Evolutionary conservation across 2,888 invertebrate genomes (phyloP).

Genomic region (Chymomyza amoena): DNA sequence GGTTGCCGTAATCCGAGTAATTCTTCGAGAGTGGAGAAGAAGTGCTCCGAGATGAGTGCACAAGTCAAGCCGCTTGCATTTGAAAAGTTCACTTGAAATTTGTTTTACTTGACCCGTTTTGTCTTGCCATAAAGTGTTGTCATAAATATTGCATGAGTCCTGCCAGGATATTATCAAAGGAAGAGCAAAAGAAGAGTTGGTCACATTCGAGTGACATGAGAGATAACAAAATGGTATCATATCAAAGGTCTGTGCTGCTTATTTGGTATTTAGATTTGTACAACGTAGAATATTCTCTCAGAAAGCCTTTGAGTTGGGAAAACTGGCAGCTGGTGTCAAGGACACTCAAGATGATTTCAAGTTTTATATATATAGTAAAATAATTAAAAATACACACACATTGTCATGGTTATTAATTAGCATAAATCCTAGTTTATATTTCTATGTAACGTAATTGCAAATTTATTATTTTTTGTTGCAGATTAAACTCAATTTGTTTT

Average conservation of each 20-base stretch:
- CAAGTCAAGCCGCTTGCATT: background rate
- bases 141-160: conserved; percentile 24
- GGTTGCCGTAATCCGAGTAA: background rate
- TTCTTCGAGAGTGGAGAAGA: background rate
- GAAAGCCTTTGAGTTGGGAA: background rate
- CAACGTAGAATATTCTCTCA: background rate
- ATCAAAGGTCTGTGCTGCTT: background rate
- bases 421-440: background rate
- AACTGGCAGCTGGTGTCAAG: background rate
- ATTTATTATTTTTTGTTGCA: too few relatives aligned
- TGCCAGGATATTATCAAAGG: background rate
- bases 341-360: background rate
- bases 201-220: background rate
- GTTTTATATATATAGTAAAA: too few relatives aligned
- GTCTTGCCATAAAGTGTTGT: background rate
- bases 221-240: background rate
- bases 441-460: too few relatives aligned
- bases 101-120: conserved; percentile 1
- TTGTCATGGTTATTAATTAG: background rate
- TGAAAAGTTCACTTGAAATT: background rate
- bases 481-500: too few relatives aligned
- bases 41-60: background rate
- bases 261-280: conserved; percentile 1
- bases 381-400: too few relatives aligned
- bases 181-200: background rate